Evolutionary conservation across 2,888 invertebrate genomes (phyloP), one percentile per base, ranked within the genome.

Genomic region (Ceraclea dissimilis): DNA sequence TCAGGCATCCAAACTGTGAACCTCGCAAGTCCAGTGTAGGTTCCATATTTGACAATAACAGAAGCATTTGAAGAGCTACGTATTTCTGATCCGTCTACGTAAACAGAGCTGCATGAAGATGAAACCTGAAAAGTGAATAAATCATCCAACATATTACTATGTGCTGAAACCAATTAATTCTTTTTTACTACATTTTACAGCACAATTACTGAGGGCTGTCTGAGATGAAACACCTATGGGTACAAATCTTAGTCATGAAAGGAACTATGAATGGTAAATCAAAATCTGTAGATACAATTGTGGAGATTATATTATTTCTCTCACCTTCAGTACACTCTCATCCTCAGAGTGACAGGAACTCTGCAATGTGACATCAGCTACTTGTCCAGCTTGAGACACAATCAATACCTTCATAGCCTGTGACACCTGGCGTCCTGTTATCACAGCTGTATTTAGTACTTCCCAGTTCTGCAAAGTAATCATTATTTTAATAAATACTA

Each of bases 1-100:
- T 95, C 94, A 0, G 97, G 96, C 86, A 94, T 93, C 96, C 97
- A 97, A 1, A 97, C 95, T 17, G 90, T 90, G 70, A 95, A 93
- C 59, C 87, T 84, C 2, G 93, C 91, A 60, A 90, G 75, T 13
- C 93, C 93, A 20, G 88, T 89, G 71, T 91, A 91, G 1, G 93
- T 92, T 22, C 93, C 95, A 68, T 92, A 93, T 71, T 91, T 92
- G 52, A 95, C 93, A 52, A 93, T 83, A 31, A 97, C 90, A 0
- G 94, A 93, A 1, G 94, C 96, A 68, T 95, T 96, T 39, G 93
- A 90, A 0, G 94, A 94, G 16, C 96, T 96, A 1, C 93, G 83
- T 60, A 91, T 90, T 74, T 97, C 96, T 5, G 94, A 93, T 0
- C 96, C 96, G 70, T 96, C 96, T 22, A 97, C 88, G 74, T 95